Evolutionary conservation across 2,797 vertebrate genomes (phyloP).

Genomic region (Mallotus villosus): DNA sequence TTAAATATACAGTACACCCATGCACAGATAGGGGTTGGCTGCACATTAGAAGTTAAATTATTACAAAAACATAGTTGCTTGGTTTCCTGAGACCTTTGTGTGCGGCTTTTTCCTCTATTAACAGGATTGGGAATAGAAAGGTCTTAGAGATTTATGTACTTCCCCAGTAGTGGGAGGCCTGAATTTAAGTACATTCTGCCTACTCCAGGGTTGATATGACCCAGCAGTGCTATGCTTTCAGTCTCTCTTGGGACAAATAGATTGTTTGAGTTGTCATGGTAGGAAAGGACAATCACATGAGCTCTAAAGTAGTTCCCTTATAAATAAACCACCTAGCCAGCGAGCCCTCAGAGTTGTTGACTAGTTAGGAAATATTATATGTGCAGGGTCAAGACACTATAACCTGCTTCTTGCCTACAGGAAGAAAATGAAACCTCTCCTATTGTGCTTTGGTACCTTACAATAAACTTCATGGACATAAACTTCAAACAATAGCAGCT

Average conservation of each 20-base stretch:
- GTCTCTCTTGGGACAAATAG: conserved; percentile 59
- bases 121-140: neutral
- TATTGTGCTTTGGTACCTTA: conserved; percentile 38
- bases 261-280: conserved; percentile 63
- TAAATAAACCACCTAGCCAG: conserved; percentile 8
- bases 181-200: conserved; percentile 2
- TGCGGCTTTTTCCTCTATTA: neutral
- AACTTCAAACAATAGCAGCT: too few relatives aligned
- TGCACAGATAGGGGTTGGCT: neutral
- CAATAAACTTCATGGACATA: conserved; percentile 4
- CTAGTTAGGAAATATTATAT: neutral
- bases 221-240: neutral
- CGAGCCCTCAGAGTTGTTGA: neutral
- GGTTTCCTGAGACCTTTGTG: neutral
- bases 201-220: conserved; percentile 10
- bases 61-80: neutral
- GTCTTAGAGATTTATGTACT: conserved; percentile 6
- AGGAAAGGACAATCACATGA: conserved; percentile 49
- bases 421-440: conserved; percentile 59
- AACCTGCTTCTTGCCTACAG: neutral
- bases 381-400: conserved; percentile 35
- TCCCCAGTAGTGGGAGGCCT: neutral
- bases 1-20: neutral
- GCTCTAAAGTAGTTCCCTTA: conserved; percentile 43
- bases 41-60: neutral